phyloP scores from a whole-genome alignment of 1,140 invertebrate genomes.

The Ladona fulva region DNA sequence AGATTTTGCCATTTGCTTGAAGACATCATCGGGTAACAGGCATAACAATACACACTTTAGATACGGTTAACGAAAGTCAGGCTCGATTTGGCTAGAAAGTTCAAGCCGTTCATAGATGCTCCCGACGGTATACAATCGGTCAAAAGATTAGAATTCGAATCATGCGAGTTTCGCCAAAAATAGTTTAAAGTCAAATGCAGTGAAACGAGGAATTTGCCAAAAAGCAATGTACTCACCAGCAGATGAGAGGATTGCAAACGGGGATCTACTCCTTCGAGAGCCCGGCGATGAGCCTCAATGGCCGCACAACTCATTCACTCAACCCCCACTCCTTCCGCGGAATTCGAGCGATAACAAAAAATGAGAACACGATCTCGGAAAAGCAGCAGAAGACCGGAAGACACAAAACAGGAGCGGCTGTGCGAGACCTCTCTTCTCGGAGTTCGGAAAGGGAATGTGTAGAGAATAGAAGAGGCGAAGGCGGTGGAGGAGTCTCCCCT shows the following conservation, averaged over 20 bases:
- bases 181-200: no score
- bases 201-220: no score
- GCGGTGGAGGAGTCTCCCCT: background rate
- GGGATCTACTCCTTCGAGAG: background rate
- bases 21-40: no score
- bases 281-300: background rate
- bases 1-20: no score
- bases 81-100: no score
- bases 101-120: no score
- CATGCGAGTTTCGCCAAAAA: no score
- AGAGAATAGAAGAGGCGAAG: background rate
- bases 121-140: no score
- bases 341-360: background rate
- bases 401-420: background rate
- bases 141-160: no score
- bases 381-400: background rate
- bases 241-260: background rate
- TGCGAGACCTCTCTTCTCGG: background rate
- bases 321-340: background rate
- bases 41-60: no score
- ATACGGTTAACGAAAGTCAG: no score
- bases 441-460: background rate
- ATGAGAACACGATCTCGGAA: background rate
- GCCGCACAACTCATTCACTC: background rate
- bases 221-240: background rate